These are phyloP conservation scores for Apis florea DNA, from an alignment of 1,140 invertebrate species.

Conservation along the genomic window DNA sequence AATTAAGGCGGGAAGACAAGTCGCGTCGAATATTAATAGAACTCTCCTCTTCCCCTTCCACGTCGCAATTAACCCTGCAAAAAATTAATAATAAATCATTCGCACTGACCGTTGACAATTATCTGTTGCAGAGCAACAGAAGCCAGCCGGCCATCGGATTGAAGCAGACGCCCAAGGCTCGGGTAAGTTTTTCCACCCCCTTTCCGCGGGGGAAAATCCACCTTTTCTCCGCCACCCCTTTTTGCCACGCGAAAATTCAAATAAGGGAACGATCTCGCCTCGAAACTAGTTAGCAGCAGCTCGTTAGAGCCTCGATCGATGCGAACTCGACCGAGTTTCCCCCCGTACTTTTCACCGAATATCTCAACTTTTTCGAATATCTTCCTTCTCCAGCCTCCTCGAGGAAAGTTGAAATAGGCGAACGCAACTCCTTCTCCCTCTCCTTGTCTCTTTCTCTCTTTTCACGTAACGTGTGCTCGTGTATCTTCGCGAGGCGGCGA, in stretches of 20 bases:
- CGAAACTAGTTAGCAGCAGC: slow-evolving; percentile 26
- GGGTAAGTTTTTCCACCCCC: slow-evolving; percentile 82
- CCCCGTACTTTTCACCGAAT: slow-evolving; percentile 22
- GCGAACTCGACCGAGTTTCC: slow-evolving; percentile 26
- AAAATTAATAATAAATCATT: slow-evolving; percentile 17
- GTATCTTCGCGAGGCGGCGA: slow-evolving; percentile 8
- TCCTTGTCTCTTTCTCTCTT: neutral
- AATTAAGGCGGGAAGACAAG: neutral
- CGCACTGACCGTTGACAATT: slow-evolving; percentile 25
- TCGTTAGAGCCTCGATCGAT: slow-evolving; percentile 39
- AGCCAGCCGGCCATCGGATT: slow-evolving; percentile 89
- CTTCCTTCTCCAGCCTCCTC: slow-evolving; percentile 8
- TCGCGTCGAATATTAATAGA: neutral
- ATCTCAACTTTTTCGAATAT: slow-evolving; percentile 25
- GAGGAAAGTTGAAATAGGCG: slow-evolving; percentile 4
- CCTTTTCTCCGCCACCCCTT: neutral
- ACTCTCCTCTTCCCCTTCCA: no score
- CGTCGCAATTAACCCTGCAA: neutral
- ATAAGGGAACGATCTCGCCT: slow-evolving; percentile 14
- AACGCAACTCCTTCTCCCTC: slow-evolving; percentile 3
- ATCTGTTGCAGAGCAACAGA: slow-evolving; percentile 85
- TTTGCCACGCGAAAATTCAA: slow-evolving; percentile 31
- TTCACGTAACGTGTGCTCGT: neutral
- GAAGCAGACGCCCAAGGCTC: slow-evolving; percentile 87
- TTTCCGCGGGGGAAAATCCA: no score